Conservation (phyloP, 2,888 invertebrate species). For the Corythucha ciliata region DNA sequence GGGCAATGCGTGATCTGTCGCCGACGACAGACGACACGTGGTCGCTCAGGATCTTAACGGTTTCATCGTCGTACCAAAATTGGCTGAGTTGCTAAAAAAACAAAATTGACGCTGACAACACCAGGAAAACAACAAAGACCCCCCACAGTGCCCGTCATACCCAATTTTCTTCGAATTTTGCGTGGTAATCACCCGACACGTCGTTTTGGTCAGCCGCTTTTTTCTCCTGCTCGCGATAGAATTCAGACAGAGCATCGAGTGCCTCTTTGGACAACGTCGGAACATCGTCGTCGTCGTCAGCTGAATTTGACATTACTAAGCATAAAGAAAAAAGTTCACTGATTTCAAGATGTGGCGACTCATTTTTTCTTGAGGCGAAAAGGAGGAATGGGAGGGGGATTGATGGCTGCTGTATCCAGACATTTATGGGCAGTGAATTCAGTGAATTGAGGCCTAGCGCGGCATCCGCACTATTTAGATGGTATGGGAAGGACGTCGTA, state of each 20-base stretch:
- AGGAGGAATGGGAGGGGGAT: too few species aligned
- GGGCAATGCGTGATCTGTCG: slow-evolving; percentile 57
- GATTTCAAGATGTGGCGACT: too few species aligned
- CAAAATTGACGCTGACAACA: slow-evolving; percentile 13
- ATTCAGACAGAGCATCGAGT: slow-evolving; percentile 64
- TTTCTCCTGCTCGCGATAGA: slow-evolving; percentile 60
- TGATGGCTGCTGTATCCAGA: too few species aligned
- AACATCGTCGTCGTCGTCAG: slow-evolving; percentile 54
- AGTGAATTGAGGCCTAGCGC: too few species aligned
- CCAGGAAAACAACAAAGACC: neutral
- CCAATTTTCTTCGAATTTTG: slow-evolving; percentile 71
- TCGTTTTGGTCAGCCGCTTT: slow-evolving; percentile 49
- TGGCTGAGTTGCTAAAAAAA: slow-evolving; percentile 82
- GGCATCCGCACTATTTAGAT: too few species aligned
- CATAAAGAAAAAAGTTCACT: too few species aligned
- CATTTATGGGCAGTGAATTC: too few species aligned
- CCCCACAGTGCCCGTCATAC: slow-evolving; percentile 43
- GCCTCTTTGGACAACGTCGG: slow-evolving; percentile 60
- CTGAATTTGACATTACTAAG: slow-evolving; percentile 24
- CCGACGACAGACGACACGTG: slow-evolving; percentile 52
- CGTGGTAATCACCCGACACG: slow-evolving; percentile 33
- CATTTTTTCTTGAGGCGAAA: too few species aligned
- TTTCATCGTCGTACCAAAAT: slow-evolving; percentile 88
- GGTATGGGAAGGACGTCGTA: too few species aligned
- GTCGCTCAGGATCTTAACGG: slow-evolving; percentile 60